Base-by-base conservation (phyloP, 2,888 invertebrate genomes). In the Itoplectis maculator region DNA sequence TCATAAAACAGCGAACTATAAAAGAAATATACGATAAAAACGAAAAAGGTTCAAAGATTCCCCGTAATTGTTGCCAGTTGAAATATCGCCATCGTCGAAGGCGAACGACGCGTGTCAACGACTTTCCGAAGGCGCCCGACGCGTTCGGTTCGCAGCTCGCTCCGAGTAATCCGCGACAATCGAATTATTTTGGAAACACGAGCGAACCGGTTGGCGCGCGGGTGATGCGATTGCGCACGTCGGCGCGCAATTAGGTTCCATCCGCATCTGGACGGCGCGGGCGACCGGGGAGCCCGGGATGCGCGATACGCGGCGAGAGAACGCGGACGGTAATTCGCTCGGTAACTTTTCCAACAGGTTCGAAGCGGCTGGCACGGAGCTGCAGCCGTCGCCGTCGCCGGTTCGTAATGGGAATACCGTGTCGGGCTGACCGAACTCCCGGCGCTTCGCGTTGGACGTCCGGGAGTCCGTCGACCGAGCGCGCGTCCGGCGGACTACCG, bases 371-470 rank as follows among this genome's bases (percentile, higher is more conserved):
- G 81, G 81, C 61, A 63, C 51, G 78, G 61, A n/a, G n/a, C n/a
- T n/a, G n/a, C n/a, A n/a, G n/a, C n/a, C n/a, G n/a, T n/a, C n/a
- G 83, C 77, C 61, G 73, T 54, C 61, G 23, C 11, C 23, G n/a
- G 35, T 79, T 9, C 75, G 66, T 83, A 79, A 83, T 84, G 79
- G 82, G 74, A 82, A 82, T 84, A 77, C 45, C 76, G 76, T 84
- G 84, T 79, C 79, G 47, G 63, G 70, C 72, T 70, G 76, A 76
- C 76, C 49, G 70, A 77, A 74, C 77, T 73, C 51, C 59, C 59
- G 75, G 78, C 47, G 69, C 63, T 78, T 72, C 76, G 6, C n/a
- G n/a, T n/a, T n/a, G 37, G 68, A 68, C 73, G 40, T 45, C 63
- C 45, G n/a, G n/a, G n/a, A 68, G 45, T 42, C 76, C 37, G 54